Conservation (phyloP, 2,797 vertebrate species). For the Lepilemur septentrionalis region DNA sequence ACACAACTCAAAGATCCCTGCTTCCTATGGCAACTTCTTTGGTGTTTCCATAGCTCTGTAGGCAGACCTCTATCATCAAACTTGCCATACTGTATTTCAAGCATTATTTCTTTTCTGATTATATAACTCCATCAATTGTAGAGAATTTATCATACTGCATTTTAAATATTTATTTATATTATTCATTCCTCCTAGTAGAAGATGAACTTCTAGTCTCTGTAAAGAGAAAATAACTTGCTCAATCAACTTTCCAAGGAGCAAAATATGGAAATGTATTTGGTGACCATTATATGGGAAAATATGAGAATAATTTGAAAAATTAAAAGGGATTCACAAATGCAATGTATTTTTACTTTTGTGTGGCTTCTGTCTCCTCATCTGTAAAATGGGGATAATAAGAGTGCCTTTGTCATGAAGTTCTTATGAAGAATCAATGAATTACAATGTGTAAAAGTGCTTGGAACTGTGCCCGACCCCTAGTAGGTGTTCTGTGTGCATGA, state of each 20-base stretch:
- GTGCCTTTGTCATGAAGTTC: neutral
- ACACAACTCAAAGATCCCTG: neutral
- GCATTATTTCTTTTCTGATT: constrained; percentile 13
- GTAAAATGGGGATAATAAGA: neutral
- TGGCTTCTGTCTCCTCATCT: neutral
- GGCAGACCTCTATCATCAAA: neutral
- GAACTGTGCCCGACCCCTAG: neutral
- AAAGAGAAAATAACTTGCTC: constrained; percentile 26
- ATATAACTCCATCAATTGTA: neutral
- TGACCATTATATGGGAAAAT: neutral
- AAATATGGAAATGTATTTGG: constrained; percentile 29
- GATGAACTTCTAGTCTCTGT: neutral
- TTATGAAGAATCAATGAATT: neutral
- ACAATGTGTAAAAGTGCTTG: neutral
- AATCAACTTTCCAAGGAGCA: neutral
- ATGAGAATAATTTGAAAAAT: neutral
- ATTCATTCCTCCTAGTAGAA: neutral
- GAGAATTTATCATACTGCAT: neutral
- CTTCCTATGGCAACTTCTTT: neutral
- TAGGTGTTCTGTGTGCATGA: rapidly evolving
- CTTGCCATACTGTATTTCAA: neutral
- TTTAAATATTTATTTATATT: constrained; percentile 29
- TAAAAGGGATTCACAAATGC: neutral
- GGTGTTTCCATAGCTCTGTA: neutral
- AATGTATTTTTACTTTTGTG: neutral